Conservation (phyloP, 2,113 vertebrate genomes). For the Alosa alosa region DNA sequence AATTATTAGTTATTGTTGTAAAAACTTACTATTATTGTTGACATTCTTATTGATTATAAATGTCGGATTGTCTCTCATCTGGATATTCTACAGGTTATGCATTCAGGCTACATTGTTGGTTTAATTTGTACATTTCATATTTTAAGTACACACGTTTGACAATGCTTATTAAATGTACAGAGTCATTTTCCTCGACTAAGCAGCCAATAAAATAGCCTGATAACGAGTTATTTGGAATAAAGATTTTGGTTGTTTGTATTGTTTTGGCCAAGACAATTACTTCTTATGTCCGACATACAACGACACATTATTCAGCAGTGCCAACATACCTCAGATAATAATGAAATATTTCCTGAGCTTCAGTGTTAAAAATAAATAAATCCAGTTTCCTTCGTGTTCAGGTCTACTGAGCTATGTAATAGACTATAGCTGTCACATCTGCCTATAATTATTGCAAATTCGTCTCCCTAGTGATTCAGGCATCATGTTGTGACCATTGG, state of each 20-base stretch:
- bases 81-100: conserved; percentile 14
- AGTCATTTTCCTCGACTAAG: background rate
- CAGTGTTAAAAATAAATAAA: background rate
- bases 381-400: background rate
- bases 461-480: background rate
- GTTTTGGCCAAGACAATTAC: background rate
- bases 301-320: background rate
- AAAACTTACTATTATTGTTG: background rate
- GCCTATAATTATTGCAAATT: conserved; percentile 19
- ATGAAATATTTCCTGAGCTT: background rate
- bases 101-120: background rate
- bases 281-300: background rate
- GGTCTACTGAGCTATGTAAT: background rate
- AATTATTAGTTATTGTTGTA: background rate
- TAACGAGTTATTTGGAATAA: background rate
- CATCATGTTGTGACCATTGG: conserved; percentile 7
- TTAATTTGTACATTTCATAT: background rate
- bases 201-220: background rate
- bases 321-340: background rate
- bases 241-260: background rate
- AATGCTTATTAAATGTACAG: background rate
- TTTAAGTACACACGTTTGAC: background rate
- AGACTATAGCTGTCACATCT: conserved; percentile 1
- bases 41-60: background rate
- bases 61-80: background rate